Evolutionary conservation across 2,113 vertebrate genomes (phyloP).

Genomic region (Tenebrosternarchus preto): DNA sequence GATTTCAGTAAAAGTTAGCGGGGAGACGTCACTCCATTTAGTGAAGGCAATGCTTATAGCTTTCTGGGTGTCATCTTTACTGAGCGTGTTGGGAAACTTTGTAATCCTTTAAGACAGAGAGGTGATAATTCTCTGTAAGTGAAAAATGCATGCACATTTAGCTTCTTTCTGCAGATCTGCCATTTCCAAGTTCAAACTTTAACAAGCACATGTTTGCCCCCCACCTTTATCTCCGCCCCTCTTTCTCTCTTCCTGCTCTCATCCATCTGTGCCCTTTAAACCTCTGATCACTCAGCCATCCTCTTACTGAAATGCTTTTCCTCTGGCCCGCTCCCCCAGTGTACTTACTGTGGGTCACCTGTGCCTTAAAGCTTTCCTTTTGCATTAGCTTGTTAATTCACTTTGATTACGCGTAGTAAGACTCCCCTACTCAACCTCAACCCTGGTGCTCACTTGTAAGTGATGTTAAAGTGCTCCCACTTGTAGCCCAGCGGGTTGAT

Average conservation of each 20-base stretch:
- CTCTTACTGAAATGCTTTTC: no score
- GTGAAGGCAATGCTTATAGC: conserved; percentile 78
- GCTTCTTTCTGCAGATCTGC: not conserved
- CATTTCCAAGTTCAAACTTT: no score
- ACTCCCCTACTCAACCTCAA: not conserved
- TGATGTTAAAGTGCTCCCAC: conserved; percentile 72
- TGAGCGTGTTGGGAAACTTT: conserved; percentile 78
- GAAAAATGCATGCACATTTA: not conserved
- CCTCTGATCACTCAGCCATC: no score
- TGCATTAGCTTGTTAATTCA: not conserved
- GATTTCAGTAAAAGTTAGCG: conserved; percentile 74
- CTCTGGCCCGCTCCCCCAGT: not conserved
- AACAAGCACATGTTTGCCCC: no score
- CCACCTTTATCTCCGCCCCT: not conserved
- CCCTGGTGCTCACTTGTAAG: conserved; percentile 66
- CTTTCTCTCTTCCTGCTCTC: not conserved
- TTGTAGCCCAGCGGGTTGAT: conserved; percentile 68
- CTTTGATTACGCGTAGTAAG: not conserved
- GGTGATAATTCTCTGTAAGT: not conserved
- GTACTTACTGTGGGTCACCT: not conserved
- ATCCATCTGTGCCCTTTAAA: no score
- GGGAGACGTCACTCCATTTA: conserved; percentile 82
- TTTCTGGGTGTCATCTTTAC: conserved; percentile 74
- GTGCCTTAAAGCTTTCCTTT: not conserved
- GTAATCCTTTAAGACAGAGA: conserved; percentile 66